Conservation (phyloP, 2,888 invertebrate genomes). For the Ennomos quercinarius region DNA sequence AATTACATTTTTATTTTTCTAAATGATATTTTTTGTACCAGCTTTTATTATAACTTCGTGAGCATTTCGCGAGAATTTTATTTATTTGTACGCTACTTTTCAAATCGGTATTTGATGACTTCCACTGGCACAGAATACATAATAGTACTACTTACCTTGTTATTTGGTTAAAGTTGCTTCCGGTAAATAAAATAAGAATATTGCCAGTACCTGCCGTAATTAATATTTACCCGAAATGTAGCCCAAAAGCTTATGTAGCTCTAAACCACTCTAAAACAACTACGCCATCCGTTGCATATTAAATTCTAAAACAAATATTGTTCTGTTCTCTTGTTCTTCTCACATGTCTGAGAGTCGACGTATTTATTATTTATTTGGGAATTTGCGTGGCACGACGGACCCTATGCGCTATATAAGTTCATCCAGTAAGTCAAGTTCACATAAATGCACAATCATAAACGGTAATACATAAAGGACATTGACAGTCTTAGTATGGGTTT, state of each 20-base stretch:
- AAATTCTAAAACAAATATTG: constrained; percentile 62
- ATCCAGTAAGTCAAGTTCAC: background rate
- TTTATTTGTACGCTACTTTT: too few relatives aligned
- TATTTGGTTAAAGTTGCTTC: too few relatives aligned
- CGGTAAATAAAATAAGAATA: constrained; percentile 18
- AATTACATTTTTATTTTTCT: too few relatives aligned
- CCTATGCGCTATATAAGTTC: constrained; percentile 20
- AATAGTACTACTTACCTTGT: too few relatives aligned
- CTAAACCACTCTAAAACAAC: constrained; percentile 40
- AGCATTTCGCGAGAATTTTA: too few relatives aligned
- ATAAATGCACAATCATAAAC: background rate
- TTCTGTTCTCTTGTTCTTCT: constrained; percentile 40
- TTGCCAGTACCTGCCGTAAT: constrained; percentile 1
- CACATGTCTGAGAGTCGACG: constrained; percentile 56
- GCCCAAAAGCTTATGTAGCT: constrained; percentile 18
- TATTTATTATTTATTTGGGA: constrained; percentile 85
- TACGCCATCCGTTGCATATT: constrained; percentile 54
- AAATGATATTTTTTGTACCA: too few relatives aligned
- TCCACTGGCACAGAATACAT: too few relatives aligned
- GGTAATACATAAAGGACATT: too few relatives aligned
- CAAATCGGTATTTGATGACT: too few relatives aligned
- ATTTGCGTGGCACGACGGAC: constrained; percentile 61
- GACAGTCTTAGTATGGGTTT: too few relatives aligned
- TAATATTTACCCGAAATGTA: constrained; percentile 21
- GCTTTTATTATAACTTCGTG: too few relatives aligned